These are phyloP conservation scores for Contarinia nasturtii DNA, from an alignment of 1,140 invertebrate genomes.

Conservation along the genomic window DNA sequence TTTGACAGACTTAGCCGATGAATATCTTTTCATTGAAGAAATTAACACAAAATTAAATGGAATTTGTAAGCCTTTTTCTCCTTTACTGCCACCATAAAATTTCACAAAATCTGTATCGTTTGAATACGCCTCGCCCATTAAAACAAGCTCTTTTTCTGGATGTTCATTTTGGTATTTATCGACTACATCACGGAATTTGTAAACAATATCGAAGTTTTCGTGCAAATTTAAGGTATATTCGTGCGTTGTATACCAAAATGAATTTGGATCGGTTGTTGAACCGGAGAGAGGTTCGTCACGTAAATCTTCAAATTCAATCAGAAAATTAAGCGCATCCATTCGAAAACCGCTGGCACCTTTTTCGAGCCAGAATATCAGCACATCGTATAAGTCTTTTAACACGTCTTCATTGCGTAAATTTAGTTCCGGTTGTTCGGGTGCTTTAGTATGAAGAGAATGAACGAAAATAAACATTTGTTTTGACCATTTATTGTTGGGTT, in stretches of 20 bases:
- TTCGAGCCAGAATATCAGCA: slow-evolving; percentile 47
- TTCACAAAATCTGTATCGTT: slow-evolving; percentile 28
- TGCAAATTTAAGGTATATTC: slow-evolving; percentile 38
- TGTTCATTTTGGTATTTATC: slow-evolving; percentile 17
- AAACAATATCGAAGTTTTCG: slow-evolving; percentile 34
- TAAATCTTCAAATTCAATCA: slow-evolving; percentile 31
- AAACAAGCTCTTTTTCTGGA: slow-evolving; percentile 27
- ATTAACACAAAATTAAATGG: slow-evolving; percentile 50
- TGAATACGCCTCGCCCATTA: slow-evolving; percentile 46
- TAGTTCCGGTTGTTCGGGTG: too few species aligned
- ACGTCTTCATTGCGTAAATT: slow-evolving; percentile 41
- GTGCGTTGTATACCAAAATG: slow-evolving; percentile 39
- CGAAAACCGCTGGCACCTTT: slow-evolving; percentile 53
- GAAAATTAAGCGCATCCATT: slow-evolving; percentile 31
- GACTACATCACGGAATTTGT: slow-evolving; percentile 32
- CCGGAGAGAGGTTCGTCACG: slow-evolving; percentile 34
- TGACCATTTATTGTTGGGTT: too few species aligned
- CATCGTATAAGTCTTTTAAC: slow-evolving; percentile 25
- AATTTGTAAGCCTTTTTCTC: slow-evolving; percentile 35
- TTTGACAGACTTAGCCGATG: slow-evolving; percentile 31
- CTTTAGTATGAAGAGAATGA: too few species aligned
- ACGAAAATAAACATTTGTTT: too few species aligned
- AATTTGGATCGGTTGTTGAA: slow-evolving; percentile 17
- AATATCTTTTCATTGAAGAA: slow-evolving; percentile 24
- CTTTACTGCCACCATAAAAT: slow-evolving; percentile 34